phyloP scores from a whole-genome alignment of 2,888 invertebrate genomes.

The Limnephilus lunatus region DNA sequence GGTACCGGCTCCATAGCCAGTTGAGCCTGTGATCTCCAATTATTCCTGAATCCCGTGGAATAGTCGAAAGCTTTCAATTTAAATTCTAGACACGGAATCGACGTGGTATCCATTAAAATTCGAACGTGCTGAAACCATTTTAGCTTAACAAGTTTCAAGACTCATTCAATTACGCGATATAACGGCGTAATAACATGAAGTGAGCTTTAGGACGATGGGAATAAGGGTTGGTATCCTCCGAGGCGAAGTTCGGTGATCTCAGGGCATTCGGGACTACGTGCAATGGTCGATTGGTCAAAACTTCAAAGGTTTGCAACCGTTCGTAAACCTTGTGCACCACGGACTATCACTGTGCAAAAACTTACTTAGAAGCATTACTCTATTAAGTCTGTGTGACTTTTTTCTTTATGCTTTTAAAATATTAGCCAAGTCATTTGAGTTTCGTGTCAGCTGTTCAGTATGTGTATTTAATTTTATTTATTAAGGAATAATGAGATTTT shows the following conservation, averaged over 20 bases:
- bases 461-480: too few species aligned
- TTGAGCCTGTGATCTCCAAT: slow-evolving; percentile 55
- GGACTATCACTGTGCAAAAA: not conserved
- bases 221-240: not conserved
- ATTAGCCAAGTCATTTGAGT: too few species aligned
- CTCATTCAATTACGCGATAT: slow-evolving; percentile 61
- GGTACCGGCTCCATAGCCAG: not conserved
- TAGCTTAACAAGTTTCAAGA: slow-evolving; percentile 57
- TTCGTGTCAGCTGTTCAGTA: too few species aligned
- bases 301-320: not conserved
- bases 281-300: slow-evolving; percentile 16
- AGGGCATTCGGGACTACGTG: not conserved
- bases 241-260: not conserved
- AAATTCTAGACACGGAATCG: slow-evolving; percentile 62
- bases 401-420: not conserved
- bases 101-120: slow-evolving; percentile 63
- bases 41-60: slow-evolving; percentile 54
- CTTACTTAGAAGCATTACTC: not conserved
- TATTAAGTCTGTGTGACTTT: not conserved
- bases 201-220: not conserved
- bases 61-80: slow-evolving; percentile 62
- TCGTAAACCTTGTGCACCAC: not conserved
- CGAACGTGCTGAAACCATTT: slow-evolving; percentile 64
- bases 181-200: not conserved
- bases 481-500: too few species aligned